A percentile compares a stretch with the other conserved stretches of the same genome.
These are phyloP conservation scores for Plebejus anna DNA, from an alignment of 2,888 invertebrate species.

Conservation along the genomic window DNA sequence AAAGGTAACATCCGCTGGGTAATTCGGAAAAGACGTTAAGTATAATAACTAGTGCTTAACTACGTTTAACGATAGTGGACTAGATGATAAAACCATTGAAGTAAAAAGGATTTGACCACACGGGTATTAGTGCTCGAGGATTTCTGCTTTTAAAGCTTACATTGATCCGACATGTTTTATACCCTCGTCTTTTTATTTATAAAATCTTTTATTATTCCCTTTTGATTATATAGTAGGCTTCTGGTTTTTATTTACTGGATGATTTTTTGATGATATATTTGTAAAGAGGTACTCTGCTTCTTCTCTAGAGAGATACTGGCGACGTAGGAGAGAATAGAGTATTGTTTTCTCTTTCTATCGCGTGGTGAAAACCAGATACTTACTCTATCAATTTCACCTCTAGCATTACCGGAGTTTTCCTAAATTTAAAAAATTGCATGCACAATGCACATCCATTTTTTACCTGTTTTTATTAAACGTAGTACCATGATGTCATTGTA, in stretches of 20 bases:
- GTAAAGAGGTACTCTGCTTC: too few species aligned
- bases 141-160: slow-evolving; percentile 23
- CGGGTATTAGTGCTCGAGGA: not conserved
- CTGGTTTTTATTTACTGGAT: not conserved
- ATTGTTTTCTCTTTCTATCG: not conserved
- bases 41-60: slow-evolving; percentile 22
- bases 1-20: not conserved
- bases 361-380: too few species aligned
- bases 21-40: not conserved
- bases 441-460: too few species aligned
- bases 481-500: too few species aligned
- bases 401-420: too few species aligned
- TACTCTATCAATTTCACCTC: too few species aligned
- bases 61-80: slow-evolving; percentile 22
- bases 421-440: too few species aligned
- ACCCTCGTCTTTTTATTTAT: slow-evolving; percentile 14
- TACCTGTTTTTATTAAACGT: too few species aligned
- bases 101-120: slow-evolving; percentile 26
- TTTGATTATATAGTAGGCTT: not conserved
- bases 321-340: too few species aligned
- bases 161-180: slow-evolving; percentile 2
- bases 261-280: too few species aligned
- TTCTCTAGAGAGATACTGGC: too few species aligned
- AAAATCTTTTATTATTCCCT: not conserved
- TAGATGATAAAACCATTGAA: slow-evolving; percentile 26